Base-by-base conservation (phyloP, 2,888 invertebrate genomes). In the Pseudococcus jackbeardsleyi region DNA sequence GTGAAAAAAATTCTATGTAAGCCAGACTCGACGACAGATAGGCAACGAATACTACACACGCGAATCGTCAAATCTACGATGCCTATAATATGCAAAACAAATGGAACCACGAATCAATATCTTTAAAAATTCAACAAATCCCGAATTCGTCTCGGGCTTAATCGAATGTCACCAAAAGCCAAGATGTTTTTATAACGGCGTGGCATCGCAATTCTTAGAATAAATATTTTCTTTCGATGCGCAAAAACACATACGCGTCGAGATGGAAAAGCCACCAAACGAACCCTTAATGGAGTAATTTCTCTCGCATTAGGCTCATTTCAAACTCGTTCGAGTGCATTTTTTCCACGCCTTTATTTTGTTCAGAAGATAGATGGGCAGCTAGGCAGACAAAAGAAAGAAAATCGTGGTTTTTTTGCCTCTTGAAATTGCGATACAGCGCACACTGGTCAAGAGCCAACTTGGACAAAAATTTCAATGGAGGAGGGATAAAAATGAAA, bases 111-210 rank as follows among this genome's bases (percentile, higher is more conserved):
- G 33, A 72, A 72, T 72, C 72, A 39, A 72, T 72, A 72, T 72
- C 17, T 72, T 72, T 72, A 72, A 72, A 72, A 72, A 72, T 72
- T 72, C 72, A 72, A 72, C 72, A 72, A 72, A 72, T 72, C 72
- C 72, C 6, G 33, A 72, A 72, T 72, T 72, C 72, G 72, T 72
- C 64, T 72, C 72, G 8, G 22, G 33, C 72, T 72, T 33, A 72
- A 72, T 72, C 72, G 72, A 72, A 72, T 72, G 72, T 72, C 72
- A 72, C 72, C 72, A 72, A 72, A 72, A 72, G 72, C 17, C 72
- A 72, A 72, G 72, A 72, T 72, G 33, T 72, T 72, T 72, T 33
- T 33, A 72, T 33, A 72, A 33, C 33, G 8, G 33, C 12, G 17
- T 15, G 8, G 33, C 26, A 33, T 42, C 42, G 42, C 72, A 33